Conservation (phyloP, 2,113 vertebrate species). For the Nothoprocta pentlandii region DNA sequence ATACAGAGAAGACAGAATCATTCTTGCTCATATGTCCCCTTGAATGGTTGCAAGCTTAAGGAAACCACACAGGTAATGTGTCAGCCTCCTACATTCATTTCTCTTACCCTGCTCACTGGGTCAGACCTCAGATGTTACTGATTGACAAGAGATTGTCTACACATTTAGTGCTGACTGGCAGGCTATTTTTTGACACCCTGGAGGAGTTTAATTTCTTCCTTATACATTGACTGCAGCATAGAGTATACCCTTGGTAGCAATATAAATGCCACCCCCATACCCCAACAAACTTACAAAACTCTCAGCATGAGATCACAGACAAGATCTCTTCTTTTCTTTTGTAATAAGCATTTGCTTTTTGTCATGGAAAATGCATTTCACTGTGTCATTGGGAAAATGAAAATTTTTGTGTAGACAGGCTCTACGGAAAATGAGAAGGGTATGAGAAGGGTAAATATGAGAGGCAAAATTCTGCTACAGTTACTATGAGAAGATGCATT, state of each 20-base stretch:
- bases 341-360: neutral
- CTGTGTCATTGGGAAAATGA: neutral
- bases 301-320: neutral
- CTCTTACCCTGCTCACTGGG: neutral
- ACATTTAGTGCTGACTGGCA: neutral
- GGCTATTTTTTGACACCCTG: conserved; percentile 27
- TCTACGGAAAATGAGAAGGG: neutral
- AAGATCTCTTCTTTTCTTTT: neutral
- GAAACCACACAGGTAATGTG: neutral
- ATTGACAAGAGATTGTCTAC: neutral
- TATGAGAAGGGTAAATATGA: neutral
- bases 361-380: neutral
- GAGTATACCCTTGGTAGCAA: conserved; percentile 35
- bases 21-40: neutral
- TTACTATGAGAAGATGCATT: neutral
- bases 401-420: neutral
- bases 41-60: neutral
- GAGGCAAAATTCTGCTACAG: neutral
- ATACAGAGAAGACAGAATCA: neutral
- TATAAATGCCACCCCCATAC: neutral
- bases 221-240: neutral
- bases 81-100: neutral
- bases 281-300: conserved; percentile 35
- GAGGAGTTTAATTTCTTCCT: conserved; percentile 51
- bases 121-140: neutral